Evolutionary conservation across 1,140 invertebrate genomes (phyloP).

Genomic region (Phthorimaea operculella): DNA sequence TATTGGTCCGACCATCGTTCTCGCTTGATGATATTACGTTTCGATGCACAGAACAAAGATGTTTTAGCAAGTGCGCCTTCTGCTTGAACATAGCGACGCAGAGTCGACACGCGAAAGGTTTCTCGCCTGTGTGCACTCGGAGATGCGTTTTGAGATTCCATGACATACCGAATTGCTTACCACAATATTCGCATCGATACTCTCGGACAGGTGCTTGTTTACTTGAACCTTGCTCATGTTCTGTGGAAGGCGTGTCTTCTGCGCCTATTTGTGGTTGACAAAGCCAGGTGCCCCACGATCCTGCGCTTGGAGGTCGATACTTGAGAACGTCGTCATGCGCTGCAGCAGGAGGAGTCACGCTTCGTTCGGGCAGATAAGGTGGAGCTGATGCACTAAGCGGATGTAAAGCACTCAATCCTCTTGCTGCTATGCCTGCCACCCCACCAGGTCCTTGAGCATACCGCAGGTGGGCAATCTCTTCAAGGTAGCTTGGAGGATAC

Average conservation of each 20-base stretch:
- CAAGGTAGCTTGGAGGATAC: slow-evolving; percentile 77
- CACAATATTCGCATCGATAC: slow-evolving; percentile 87
- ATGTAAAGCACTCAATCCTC: slow-evolving; percentile 67
- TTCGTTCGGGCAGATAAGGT: slow-evolving; percentile 73
- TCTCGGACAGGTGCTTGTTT: slow-evolving; percentile 76
- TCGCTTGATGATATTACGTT: slow-evolving; percentile 82
- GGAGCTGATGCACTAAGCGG: slow-evolving; percentile 76
- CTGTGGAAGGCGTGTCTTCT: slow-evolving; percentile 67
- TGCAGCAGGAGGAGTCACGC: slow-evolving; percentile 68
- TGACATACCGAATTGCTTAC: slow-evolving; percentile 90
- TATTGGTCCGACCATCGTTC: slow-evolving; percentile 74
- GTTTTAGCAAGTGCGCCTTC: slow-evolving; percentile 86
- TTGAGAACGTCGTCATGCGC: slow-evolving; percentile 71
- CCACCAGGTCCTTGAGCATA: slow-evolving; percentile 61
- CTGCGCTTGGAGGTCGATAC: slow-evolving; percentile 77
- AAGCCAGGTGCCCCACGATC: slow-evolving; percentile 78
- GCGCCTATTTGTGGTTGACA: slow-evolving; percentile 73
- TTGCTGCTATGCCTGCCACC: slow-evolving; percentile 46
- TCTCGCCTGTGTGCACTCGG: slow-evolving; percentile 87
- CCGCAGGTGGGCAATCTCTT: slow-evolving; percentile 69
- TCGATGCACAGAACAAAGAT: slow-evolving; percentile 86
- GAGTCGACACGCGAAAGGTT: slow-evolving; percentile 86
- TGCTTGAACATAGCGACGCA: slow-evolving; percentile 92
- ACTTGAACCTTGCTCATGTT: slow-evolving; percentile 67
- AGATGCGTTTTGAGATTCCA: slow-evolving; percentile 90